Percentiles rank a stretch among this genome's conserved stretches.
These are phyloP conservation scores for Cassiopea andromeda DNA, from an alignment of 30 jellyfish, hydroid and myxozoan genomes.

Conservation along the genomic window DNA sequence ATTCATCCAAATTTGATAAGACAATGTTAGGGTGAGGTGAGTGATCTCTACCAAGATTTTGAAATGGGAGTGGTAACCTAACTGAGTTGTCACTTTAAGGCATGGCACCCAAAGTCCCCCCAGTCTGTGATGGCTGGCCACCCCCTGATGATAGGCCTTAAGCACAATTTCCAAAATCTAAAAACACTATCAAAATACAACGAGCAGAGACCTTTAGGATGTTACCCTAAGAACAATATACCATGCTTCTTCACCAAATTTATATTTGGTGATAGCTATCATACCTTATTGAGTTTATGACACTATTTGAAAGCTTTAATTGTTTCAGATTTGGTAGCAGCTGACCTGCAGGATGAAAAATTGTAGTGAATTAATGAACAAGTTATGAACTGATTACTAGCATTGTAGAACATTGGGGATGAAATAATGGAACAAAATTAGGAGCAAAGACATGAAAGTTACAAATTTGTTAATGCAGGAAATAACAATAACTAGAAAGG, in stretches of 20 bases:
- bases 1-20: too few relatives aligned
- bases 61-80: too few relatives aligned
- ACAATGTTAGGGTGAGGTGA: too few relatives aligned
- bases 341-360: constrained; percentile 46
- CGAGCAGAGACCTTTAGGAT: neutral
- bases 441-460: neutral
- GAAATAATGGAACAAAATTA: neutral
- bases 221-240: neutral
- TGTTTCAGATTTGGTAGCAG: constrained; percentile 79
- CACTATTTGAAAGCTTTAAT: constrained; percentile 81
- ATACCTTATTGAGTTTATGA: constrained; percentile 80
- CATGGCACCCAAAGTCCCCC: too few relatives aligned
- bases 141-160: too few relatives aligned
- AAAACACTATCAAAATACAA: too few relatives aligned
- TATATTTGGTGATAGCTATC: neutral
- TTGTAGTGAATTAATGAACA: neutral
- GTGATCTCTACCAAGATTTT: too few relatives aligned
- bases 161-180: too few relatives aligned
- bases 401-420: neutral
- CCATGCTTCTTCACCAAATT: neutral
- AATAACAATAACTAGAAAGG: too few relatives aligned
- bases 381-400: neutral
- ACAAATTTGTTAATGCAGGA: neutral
- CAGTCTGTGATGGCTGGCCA: too few relatives aligned
- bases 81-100: too few relatives aligned